Base-by-base conservation (phyloP, 1,140 invertebrate species). In the Tetramorium alpestre region DNA sequence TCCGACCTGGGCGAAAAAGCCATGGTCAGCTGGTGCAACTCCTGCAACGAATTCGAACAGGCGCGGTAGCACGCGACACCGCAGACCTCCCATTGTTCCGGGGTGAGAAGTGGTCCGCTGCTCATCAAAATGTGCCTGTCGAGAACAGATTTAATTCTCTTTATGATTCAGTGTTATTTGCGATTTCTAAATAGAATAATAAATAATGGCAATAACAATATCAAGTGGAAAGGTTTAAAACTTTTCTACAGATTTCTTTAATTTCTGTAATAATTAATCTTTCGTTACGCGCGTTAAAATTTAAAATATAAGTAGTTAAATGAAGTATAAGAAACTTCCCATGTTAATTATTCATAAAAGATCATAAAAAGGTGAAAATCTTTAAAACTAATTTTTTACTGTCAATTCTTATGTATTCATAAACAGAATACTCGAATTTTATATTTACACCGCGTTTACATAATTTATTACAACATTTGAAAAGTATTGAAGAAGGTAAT, bases 1-100 rank as follows among this genome's bases (percentile, higher is more conserved):
- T 98, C 98, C 0, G 98, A 99, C 89, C 98, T 97, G 87, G 97
- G 96, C 90, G 98, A 97, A 93, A 99, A 99, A 5, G 98, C 98
- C 90, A 97, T 96, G 47, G 98, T 98, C 25, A 99, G 94, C 95
- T 98, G 98, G 69, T 98, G 97, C 25, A 99, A 93, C 49, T 98
- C 97, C 77, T 97, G 97, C 11, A 99, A 96, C 25, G 98, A 98
- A 18, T 98, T 97, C 11, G 97, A 97, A 88, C 97, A 98, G 25
- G 98, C 98, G 89, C 97, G 96, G 92, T 98, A 97, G 65, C 99
- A 96, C 51, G 97, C 97, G 22, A 97, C 96, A 67, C 97, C 97
- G 65, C 97, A 96, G 13, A 99, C 97, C 93, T 98, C 97, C 98
- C 98, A 99, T 95, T 99, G 98, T 33, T 97, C 96, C 25, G 97